Percentiles rank a stretch among this genome's conserved stretches.
Conservation (phyloP, 2,888 invertebrate species). For the Aphrophora alni region DNA sequence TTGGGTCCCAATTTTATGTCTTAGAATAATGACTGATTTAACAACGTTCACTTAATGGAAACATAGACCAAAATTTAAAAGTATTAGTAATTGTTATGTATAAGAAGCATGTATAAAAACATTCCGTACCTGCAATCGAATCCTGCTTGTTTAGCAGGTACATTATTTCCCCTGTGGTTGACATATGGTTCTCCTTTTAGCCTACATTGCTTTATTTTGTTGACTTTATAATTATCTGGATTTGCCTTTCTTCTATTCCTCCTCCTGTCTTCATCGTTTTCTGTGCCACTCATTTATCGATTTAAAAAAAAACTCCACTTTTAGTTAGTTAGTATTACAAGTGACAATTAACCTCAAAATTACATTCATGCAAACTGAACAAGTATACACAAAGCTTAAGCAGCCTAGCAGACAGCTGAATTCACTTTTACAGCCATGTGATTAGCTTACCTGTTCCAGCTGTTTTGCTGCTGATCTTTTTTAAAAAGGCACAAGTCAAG, state of each 20-base stretch:
- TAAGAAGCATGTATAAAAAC: background rate
- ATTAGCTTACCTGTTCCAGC: background rate
- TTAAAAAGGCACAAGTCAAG: background rate
- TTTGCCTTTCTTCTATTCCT: background rate
- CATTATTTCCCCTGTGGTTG: background rate
- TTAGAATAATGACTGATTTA: too few relatives aligned
- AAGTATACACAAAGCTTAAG: background rate
- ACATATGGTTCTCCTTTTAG: background rate
- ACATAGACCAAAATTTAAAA: background rate
- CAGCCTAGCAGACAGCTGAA: background rate
- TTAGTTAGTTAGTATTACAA: background rate
- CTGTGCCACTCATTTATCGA: too few relatives aligned
- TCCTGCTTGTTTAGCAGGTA: background rate
- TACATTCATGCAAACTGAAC: background rate
- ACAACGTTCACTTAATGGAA: too few relatives aligned
- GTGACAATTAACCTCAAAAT: background rate
- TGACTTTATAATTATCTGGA: background rate
- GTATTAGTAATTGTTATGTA: background rate
- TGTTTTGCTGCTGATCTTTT: background rate
- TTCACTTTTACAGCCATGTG: background rate
- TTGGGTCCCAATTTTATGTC: too few relatives aligned
- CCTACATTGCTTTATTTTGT: background rate
- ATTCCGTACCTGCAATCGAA: background rate
- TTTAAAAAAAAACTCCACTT: background rate
- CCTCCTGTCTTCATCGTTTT: background rate